Evolutionary conservation across 1,140 invertebrate genomes (phyloP), one percentile per base, ranked within the genome.

Genomic region (Tetramorium parvispinum): DNA sequence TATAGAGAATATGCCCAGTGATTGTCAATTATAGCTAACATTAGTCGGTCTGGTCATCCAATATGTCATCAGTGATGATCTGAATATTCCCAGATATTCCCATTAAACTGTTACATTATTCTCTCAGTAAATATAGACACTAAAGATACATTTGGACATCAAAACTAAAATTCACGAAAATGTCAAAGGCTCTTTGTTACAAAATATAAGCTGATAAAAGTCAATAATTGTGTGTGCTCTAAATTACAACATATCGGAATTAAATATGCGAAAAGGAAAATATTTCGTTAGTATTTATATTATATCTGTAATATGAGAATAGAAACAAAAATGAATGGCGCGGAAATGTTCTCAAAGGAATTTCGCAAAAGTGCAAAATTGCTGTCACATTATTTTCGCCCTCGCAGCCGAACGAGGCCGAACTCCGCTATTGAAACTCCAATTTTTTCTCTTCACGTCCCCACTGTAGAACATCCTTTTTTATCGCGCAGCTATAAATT

Each of bases 401-500:
- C 85, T 89, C 68, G 82, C 37, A 63, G 40, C 49, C 55, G 81
- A 32, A 55, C 43, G 55, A 82, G 43, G 46, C 73, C 55, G 32
- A 85, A 87, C 85, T 88, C 75, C 68, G 51, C 87, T 78, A 91
- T 90, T 88, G 86, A 91, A 90, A 88, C 82, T 85, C 86, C 86
- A 66, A 82, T 83, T 90, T 86, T 86, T 82, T 71, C 57, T 27
- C 49, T 27, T 59, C 53, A 27, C 43, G 27, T 70, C 24, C 55
- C 5, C 18, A 16, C 18, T 8, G 7, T 49, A 27, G 59, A 81
- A 91, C 87, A 88, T 91, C 63, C 86, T 86, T 88, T 88, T 91
- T 91, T 91, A 88, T 91, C 79, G 53, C 66, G 61, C 73, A 65
- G 66, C 91, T 57, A 93, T 93, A 93, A 93, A 93, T 93, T 91